Base-by-base conservation (phyloP, 1,140 invertebrate genomes). In the Danaus plexippus region DNA sequence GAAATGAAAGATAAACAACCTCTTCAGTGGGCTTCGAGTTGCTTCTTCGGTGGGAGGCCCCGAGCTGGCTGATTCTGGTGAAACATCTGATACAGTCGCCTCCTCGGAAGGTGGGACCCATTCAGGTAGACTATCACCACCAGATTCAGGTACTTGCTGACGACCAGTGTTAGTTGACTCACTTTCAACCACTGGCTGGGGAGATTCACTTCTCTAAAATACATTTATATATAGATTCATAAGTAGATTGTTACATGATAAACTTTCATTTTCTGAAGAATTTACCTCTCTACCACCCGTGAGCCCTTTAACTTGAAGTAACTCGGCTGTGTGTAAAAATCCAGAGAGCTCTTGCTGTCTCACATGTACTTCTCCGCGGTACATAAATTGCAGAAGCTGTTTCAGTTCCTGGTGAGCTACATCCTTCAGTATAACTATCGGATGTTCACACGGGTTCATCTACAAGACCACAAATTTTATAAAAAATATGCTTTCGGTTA, bases 281-380 rank as follows among this genome's bases (percentile, higher is more conserved):
- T 72, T 64, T 43, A 87, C 81, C 74, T 87, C 81, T 54, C 80
- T 66, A 4, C 77, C 75, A 13, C 74, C 69, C 11, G 84, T 94
- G 57, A 96, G 88, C 22, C 94, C 94, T 84, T 94, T 92, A 53
- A 95, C 92, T 88, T 95, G 93, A 48, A 96, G 88, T 54, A 93
- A 88, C 75, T 95, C 94, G 49, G 95, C 94, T 45, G 94, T 95
- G 70, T 93, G 90, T 57, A 96, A 80, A 84, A 96, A 94, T 2
- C 91, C 90, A 47, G 92, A 89, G 51, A 96, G 83, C 80, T 95
- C 94, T 50, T 93, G 92, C 75, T 94, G 92, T 52, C 92, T 90
- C 18, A 96, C 93, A 80, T 94, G 94, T 5, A 96, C 94, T 84
- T 95, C 94, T 11, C 94, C 94, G 55, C 92, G 90, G 75, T 96